These are phyloP conservation scores for Anguilla obscura DNA, from an alignment of 2,797 vertebrate species.

Conservation along the genomic window DNA sequence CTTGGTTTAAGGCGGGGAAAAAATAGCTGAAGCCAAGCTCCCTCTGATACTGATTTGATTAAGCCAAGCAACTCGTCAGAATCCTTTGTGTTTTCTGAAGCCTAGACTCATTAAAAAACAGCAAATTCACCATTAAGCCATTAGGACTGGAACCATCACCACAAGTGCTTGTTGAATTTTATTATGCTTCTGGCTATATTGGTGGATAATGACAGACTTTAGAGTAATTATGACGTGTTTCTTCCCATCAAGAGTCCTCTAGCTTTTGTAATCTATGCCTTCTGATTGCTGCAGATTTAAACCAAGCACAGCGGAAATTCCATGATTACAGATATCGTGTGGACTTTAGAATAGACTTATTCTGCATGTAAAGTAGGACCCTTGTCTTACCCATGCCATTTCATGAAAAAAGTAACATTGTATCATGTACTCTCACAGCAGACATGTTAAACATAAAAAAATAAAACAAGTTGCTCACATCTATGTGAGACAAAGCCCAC, in stretches of 20 bases:
- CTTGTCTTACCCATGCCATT: background rate
- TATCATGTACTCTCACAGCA: background rate
- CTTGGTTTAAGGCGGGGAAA: constrained; percentile 28
- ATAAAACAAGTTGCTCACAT: background rate
- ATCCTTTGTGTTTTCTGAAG: constrained; percentile 28
- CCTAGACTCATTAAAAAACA: constrained; percentile 39
- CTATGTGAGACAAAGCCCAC: background rate
- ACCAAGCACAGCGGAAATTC: background rate
- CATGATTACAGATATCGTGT: background rate
- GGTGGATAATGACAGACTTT: constrained; percentile 33
- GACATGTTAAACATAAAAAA: background rate
- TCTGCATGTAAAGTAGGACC: background rate
- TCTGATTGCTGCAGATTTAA: constrained; percentile 22
- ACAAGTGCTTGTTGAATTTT: constrained; percentile 24
- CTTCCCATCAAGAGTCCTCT: constrained; percentile 23
- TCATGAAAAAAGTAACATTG: background rate
- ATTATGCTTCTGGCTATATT: constrained; percentile 16
- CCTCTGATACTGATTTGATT: constrained; percentile 35
- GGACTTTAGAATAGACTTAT: background rate
- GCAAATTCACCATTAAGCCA: constrained; percentile 38
- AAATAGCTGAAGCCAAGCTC: constrained; percentile 30
- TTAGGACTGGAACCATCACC: constrained; percentile 33
- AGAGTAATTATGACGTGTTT: constrained; percentile 19
- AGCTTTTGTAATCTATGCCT: constrained; percentile 10
- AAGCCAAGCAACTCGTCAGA: constrained; percentile 9